Conservation (phyloP, 2,797 vertebrate genomes). For the Tarsius wallacei region DNA sequence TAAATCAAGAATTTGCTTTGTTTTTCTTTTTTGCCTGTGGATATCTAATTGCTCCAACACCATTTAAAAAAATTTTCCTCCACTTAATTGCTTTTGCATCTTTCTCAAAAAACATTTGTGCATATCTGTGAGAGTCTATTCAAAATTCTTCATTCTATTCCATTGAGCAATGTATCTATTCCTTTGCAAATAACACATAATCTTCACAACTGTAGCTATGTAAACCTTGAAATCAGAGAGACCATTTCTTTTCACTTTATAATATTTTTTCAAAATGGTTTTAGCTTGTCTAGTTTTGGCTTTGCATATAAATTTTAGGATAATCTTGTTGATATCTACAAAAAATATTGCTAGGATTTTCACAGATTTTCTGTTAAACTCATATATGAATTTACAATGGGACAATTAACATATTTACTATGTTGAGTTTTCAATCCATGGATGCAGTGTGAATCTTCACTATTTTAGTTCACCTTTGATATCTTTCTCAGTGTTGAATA, state of each 20-base stretch:
- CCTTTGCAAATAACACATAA: not conserved
- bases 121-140: not conserved
- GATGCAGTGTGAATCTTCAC: not conserved
- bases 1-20: not conserved
- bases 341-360: not conserved
- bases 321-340: not conserved
- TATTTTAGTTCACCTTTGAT: not conserved
- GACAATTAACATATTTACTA: not conserved
- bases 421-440: not conserved
- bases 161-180: not conserved
- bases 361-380: not conserved
- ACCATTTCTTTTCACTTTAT: not conserved
- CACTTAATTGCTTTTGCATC: not conserved
- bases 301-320: not conserved
- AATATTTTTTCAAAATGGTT: not conserved
- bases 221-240: not conserved
- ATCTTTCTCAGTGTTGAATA: not conserved
- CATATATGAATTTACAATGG: not conserved
- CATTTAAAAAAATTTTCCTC: not conserved
- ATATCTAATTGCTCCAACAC: not conserved
- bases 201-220: not conserved
- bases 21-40: not conserved
- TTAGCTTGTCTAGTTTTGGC: not conserved
- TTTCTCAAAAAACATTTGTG: not conserved
- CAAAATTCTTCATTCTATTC: not conserved